These are phyloP conservation scores for Anagrus nilaparvatae DNA, from an alignment of 1,140 invertebrate species.

Conservation along the genomic window DNA sequence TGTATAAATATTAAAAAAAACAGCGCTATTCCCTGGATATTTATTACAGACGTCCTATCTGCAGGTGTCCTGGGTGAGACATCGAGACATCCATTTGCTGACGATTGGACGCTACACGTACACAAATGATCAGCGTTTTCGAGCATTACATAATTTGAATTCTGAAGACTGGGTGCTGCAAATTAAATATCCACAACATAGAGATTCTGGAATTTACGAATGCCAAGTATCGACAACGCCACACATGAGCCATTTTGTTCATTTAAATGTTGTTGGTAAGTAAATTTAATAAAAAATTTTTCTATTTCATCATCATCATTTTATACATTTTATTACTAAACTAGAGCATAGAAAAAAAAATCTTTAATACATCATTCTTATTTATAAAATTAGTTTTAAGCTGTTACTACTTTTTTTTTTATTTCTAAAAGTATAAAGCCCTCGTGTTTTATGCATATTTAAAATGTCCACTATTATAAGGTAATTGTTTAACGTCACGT, in stretches of 20 bases:
- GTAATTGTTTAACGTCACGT: no score
- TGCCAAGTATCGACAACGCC: slow-evolving; percentile 84
- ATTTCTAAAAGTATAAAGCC: no score
- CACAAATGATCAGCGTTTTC: slow-evolving; percentile 81
- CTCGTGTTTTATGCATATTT: no score
- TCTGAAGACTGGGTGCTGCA: slow-evolving; percentile 84
- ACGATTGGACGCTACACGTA: slow-evolving; percentile 86
- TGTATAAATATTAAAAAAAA: no score
- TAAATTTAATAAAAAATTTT: slow-evolving; percentile 31
- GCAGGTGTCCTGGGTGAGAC: slow-evolving; percentile 83
- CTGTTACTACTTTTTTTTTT: no score
- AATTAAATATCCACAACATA: slow-evolving; percentile 74
- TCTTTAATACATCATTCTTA: slow-evolving; percentile 6
- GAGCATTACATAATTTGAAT: slow-evolving; percentile 71
- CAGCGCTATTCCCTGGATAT: no score
- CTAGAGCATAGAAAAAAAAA: background rate
- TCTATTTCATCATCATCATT: background rate
- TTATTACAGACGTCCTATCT: slow-evolving; percentile 54
- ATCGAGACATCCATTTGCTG: slow-evolving; percentile 76
- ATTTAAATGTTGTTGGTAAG: slow-evolving; percentile 79
- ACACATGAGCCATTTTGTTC: slow-evolving; percentile 77
- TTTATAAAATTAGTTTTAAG: slow-evolving; percentile 11
- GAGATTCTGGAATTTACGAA: slow-evolving; percentile 79
- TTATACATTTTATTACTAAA: background rate
- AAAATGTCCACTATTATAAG: no score